These are phyloP conservation scores for Mustela lutreola DNA, from an alignment of 2,113 vertebrate species.

Conservation along the genomic window DNA sequence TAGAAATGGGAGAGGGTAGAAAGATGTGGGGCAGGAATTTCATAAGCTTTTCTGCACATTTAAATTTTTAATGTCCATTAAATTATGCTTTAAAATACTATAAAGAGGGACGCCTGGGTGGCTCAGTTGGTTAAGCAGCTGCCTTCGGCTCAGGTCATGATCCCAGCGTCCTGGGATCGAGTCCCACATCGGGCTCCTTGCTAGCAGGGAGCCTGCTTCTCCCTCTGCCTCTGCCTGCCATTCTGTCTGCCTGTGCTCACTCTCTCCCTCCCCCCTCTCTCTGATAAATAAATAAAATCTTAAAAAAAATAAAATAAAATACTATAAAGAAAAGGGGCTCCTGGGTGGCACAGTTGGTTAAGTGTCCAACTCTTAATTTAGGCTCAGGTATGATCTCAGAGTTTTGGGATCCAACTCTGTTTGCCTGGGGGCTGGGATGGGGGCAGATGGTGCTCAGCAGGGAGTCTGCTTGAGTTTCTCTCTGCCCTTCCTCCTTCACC, in stretches of 20 bases:
- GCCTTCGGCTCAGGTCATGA: no score
- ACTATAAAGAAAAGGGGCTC: not conserved
- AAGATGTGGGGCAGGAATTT: not conserved
- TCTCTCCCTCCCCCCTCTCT: no score
- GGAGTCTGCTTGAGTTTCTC: not conserved
- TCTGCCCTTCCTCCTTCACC: not conserved
- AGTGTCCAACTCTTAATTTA: not conserved
- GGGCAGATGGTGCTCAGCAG: not conserved
- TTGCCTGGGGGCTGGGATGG: rapidly evolving
- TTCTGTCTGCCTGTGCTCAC: no score
- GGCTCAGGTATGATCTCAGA: not conserved
- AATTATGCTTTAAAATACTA: not conserved
- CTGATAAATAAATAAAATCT: no score
- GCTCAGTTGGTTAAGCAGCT: not conserved
- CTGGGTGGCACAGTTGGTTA: not conserved
- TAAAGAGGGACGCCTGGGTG: not conserved
- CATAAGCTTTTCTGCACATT: not conserved
- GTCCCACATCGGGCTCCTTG: no score
- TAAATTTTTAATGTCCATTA: not conserved
- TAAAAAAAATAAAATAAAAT: not conserved
- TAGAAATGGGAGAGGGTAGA: not conserved
- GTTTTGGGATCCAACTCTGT: not conserved
- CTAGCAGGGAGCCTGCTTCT: no score
- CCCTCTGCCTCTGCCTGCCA: no score
- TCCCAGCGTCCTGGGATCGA: no score